Evolutionary conservation across 2,113 vertebrate genomes (phyloP).

Genomic region (Mionectes macconnelli): DNA sequence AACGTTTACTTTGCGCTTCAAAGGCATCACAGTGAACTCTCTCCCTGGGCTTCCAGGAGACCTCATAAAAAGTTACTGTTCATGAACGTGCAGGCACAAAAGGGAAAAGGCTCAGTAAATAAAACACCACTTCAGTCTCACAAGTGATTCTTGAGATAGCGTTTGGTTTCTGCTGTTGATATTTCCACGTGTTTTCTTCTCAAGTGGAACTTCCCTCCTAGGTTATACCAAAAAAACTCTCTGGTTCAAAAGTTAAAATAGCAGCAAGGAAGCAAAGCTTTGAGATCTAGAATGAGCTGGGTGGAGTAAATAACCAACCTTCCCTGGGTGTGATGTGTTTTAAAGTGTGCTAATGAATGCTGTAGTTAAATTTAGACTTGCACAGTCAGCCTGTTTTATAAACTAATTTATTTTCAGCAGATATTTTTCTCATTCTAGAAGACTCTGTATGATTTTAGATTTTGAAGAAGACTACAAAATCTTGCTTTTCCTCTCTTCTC

Average conservation of each 20-base stretch:
- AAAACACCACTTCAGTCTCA: background rate
- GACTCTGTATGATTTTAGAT: background rate
- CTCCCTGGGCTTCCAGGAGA: background rate
- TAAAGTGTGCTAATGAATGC: background rate
- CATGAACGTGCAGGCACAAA: background rate
- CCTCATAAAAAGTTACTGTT: background rate
- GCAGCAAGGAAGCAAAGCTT: background rate
- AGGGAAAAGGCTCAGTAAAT: background rate
- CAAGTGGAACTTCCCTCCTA: background rate
- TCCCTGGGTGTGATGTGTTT: background rate
- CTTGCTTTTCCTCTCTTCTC: background rate
- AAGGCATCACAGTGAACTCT: background rate
- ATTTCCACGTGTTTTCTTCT: constrained; percentile 14
- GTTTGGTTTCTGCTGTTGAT: background rate
- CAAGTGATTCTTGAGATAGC: background rate
- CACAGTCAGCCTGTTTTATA: background rate
- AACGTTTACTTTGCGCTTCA: background rate
- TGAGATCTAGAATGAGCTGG: background rate
- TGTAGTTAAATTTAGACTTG: background rate
- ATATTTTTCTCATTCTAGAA: background rate
- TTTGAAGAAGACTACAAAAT: background rate
- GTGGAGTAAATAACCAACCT: background rate
- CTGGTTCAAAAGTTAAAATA: background rate
- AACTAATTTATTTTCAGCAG: background rate
- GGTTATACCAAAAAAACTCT: background rate